Base-by-base conservation (phyloP, 2,113 vertebrate genomes). In the Epinephelus lanceolatus region DNA sequence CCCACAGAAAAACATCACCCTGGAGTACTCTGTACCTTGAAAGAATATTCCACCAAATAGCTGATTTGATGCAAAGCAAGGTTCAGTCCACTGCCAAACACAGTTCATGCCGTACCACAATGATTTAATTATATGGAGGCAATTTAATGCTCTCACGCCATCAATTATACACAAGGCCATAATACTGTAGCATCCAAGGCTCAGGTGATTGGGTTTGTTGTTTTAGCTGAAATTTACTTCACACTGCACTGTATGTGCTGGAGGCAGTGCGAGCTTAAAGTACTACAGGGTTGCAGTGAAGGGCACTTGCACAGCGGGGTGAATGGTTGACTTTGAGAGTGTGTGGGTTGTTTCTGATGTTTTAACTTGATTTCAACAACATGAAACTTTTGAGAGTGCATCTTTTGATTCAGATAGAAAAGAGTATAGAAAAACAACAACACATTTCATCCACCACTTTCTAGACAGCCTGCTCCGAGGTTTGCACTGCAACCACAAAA, bases 251-350 rank as follows among this genome's bases (percentile, higher is more conserved):
- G 66, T 52, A 33, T 59, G 76, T 17, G 75, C 78, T 71, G 5
- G 33, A 76, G 55, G 63, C 72, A 71, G 42, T 33, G 14, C 2
- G 0, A 65, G 14, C 69, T 62, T 37, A 37, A 37, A 75, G 60
- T 19, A 69, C 49, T 23, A 12, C 49, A 69, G 59, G 25, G 40
- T 57, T 52, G 66, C 60, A 59, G 23, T 63, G 66, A 80, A 83
- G 76, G 83, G 65, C 76, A 88, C 55, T 13, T 25, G 15, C 71
- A 49, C 71, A 65, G 71, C 62, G 3, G 75, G 71, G 55, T 45
- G 61, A 60, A 25, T 12, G 27, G 21, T 15, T 21, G 70, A 45
- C 77, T 76, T 83, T 70, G 61, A 77, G 33, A 40, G 55, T 37
- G 53, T 1, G 69, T 42, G 37, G 78, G 52, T 21, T 71, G 37